phyloP scores from a whole-genome alignment of 2,888 invertebrate genomes.

The Drosophila maculinotata region DNA sequence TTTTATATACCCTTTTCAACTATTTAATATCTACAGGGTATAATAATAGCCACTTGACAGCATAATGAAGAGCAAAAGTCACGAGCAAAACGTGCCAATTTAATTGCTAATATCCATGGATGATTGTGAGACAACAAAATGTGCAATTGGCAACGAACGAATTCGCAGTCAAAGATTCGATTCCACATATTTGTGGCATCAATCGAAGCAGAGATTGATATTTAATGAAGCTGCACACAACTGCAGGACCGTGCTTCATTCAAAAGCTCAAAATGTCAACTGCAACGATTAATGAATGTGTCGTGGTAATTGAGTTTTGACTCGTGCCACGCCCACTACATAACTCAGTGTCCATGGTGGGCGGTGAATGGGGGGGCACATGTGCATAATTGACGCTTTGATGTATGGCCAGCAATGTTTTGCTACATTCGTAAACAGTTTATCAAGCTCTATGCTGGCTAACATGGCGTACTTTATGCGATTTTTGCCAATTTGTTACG shows the following conservation, averaged over 20 bases:
- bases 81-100: constrained; percentile 8
- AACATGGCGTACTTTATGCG: constrained; percentile 21
- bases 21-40: not conserved
- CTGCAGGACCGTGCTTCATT: not conserved
- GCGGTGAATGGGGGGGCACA: not conserved
- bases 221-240: constrained; percentile 35
- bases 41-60: not conserved
- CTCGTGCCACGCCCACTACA: not conserved
- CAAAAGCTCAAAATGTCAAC: constrained; percentile 17
- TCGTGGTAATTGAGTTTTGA: constrained; percentile 44
- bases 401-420: constrained; percentile 15
- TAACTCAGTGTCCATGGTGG: no score
- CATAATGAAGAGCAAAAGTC: constrained; percentile 3
- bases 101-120: constrained; percentile 46
- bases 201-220: constrained; percentile 18
- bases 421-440: constrained; percentile 9
- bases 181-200: not conserved
- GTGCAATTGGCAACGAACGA: not conserved
- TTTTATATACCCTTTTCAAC: not conserved
- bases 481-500: not conserved
- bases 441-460: constrained; percentile 3
- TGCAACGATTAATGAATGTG: constrained; percentile 44
- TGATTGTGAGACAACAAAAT: constrained; percentile 10
- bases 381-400: constrained; percentile 36
- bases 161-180: constrained; percentile 5